These are phyloP conservation scores for Cetoscarus ocellatus DNA, from an alignment of 2,797 vertebrate genomes.

Conservation along the genomic window DNA sequence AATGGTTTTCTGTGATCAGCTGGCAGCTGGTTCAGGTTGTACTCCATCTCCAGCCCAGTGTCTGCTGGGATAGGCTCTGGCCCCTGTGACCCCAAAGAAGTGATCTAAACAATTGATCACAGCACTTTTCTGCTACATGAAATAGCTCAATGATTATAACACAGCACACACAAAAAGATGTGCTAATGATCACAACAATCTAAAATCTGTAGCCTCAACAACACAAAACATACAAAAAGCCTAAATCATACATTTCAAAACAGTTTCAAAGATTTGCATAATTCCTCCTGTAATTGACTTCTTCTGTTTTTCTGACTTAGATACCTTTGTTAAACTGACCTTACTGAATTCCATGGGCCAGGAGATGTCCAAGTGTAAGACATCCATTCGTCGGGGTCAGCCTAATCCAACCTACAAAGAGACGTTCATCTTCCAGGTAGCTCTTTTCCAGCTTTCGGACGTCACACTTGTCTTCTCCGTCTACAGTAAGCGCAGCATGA, in stretches of 20 bases:
- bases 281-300: conserved; percentile 35
- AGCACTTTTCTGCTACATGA: too few relatives aligned
- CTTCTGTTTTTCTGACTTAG: conserved; percentile 80
- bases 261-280: neutral
- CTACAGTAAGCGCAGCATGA: conserved; percentile 98
- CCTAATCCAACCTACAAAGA: conserved; percentile 98
- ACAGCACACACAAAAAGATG: too few relatives aligned
- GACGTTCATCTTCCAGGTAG: conserved; percentile 97
- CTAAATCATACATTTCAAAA: neutral
- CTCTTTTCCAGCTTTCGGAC: conserved; percentile 97
- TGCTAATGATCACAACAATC: too few relatives aligned
- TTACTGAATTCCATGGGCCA: conserved; percentile 99
- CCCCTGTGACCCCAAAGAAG: too few relatives aligned
- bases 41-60: too few relatives aligned
- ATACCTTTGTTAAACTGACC: conserved; percentile 97
- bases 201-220: too few relatives aligned
- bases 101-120: too few relatives aligned
- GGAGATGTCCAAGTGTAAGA: conserved; percentile 99
- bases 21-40: too few relatives aligned
- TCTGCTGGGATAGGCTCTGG: too few relatives aligned
- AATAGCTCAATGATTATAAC: too few relatives aligned
- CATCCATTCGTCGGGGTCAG: conserved; percentile 95
- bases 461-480: conserved; percentile 98
- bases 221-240: too few relatives aligned
- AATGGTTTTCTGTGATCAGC: too few relatives aligned